phyloP scores from a whole-genome alignment of 2,888 invertebrate species.

The Bursaphelenchus okinawaensis region DNA sequence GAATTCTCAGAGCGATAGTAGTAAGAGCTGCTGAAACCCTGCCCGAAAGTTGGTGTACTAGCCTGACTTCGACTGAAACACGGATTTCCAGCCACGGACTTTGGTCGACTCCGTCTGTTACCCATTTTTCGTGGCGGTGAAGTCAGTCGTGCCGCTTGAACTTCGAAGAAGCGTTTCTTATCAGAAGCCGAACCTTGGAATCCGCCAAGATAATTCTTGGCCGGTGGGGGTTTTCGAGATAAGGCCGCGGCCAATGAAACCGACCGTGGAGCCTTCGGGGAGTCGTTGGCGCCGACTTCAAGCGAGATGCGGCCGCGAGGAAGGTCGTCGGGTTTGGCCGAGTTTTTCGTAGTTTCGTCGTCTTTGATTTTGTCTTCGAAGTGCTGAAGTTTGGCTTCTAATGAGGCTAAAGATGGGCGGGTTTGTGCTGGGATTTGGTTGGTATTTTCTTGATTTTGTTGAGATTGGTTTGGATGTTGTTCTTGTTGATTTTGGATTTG shows the following conservation, averaged over 20 bases:
- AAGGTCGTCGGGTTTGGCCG: neutral
- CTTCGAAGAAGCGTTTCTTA: constrained; percentile 22
- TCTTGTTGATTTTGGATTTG: too few species aligned
- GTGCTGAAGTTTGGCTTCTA: neutral
- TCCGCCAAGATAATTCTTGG: constrained; percentile 13
- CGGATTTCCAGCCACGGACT: neutral
- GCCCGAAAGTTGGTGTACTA: neutral
- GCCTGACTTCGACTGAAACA: neutral
- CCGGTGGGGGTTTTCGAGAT: neutral
- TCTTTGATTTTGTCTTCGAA: neutral
- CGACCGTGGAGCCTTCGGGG: neutral
- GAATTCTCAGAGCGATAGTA: neutral
- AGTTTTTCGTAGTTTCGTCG: neutral
- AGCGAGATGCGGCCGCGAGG: neutral
- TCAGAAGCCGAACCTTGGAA: constrained; percentile 18
- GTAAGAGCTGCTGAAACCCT: neutral
- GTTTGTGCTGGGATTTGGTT: neutral
- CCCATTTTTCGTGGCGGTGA: neutral
- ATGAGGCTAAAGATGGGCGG: neutral
- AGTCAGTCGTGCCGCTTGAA: constrained; percentile 3
- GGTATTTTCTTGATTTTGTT: neutral
- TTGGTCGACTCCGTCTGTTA: neutral
- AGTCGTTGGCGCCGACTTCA: neutral
- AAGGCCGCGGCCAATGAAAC: neutral
- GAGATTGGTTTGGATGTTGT: neutral